phyloP scores from a whole-genome alignment of 2,797 vertebrate species.

The Sciurus vulgaris region DNA sequence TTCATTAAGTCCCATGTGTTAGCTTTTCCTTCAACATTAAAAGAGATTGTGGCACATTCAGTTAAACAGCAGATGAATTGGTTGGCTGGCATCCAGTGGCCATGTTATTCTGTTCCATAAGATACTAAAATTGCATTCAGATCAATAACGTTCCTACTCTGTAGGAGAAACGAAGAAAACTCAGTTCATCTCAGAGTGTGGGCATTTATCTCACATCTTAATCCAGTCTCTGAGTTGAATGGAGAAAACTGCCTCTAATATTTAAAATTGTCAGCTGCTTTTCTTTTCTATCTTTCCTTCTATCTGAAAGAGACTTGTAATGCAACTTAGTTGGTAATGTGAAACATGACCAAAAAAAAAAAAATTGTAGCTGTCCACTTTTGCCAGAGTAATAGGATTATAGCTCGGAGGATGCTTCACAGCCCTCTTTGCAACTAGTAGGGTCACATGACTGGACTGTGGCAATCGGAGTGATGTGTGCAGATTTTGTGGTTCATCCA shows the following conservation, averaged over 20 bases:
- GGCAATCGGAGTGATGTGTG: not conserved
- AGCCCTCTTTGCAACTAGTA: not conserved
- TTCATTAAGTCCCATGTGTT: not conserved
- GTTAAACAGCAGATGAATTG: not conserved
- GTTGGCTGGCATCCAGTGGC: not conserved
- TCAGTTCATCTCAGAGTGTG: not conserved
- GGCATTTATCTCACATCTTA: not conserved
- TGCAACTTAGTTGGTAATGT: not conserved
- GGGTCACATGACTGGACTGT: not conserved
- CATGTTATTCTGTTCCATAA: not conserved
- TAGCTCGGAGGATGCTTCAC: not conserved
- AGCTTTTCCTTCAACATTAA: not conserved
- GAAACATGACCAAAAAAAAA: not conserved
- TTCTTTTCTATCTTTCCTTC: not conserved
- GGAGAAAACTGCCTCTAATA: conserved; percentile 3
- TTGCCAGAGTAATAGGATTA: not conserved
- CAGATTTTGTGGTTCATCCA: not conserved
- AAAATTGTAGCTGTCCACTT: not conserved
- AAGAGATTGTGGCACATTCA: not conserved
- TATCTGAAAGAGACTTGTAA: not conserved
- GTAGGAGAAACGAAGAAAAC: not conserved
- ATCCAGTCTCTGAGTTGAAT: not conserved
- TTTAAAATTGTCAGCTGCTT: conserved; percentile 14
- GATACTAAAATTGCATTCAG: conserved; percentile 15
- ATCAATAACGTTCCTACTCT: not conserved